These are phyloP conservation scores for Agelas oroides DNA, from an alignment of 37 sponge, comb jelly and placozoan genomes.

Conservation along the genomic window DNA sequence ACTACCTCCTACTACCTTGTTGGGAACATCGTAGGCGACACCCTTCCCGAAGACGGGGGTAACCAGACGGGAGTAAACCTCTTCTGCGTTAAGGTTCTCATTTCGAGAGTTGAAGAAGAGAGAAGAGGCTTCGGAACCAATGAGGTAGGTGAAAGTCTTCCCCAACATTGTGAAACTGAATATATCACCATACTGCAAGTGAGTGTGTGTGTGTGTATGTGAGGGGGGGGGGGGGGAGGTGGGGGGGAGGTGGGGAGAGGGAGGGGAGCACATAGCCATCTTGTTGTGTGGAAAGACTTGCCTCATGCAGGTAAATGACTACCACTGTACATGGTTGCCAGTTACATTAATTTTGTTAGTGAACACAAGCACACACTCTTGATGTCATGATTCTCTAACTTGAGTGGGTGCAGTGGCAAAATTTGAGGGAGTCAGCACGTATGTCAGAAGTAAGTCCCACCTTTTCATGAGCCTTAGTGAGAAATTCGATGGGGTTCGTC, in stretches of 20 bases:
- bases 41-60: slow-evolving; percentile 95
- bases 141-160: slow-evolving; percentile 85
- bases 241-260: not conserved
- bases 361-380: too few relatives aligned
- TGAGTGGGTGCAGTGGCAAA: too few relatives aligned
- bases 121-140: slow-evolving; percentile 73
- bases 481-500: slow-evolving; percentile 77
- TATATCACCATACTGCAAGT: slow-evolving; percentile 76
- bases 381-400: too few relatives aligned
- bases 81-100: slow-evolving; percentile 88
- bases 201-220: too few relatives aligned
- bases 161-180: slow-evolving; percentile 92
- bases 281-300: too few relatives aligned
- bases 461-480: slow-evolving; percentile 58
- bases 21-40: slow-evolving; percentile 88
- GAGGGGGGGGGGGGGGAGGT: too few relatives aligned
- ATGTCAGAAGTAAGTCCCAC: slow-evolving; percentile 36
- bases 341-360: too few relatives aligned
- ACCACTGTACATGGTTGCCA: too few relatives aligned
- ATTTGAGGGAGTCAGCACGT: too few relatives aligned
- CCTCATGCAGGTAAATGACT: too few relatives aligned
- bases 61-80: slow-evolving; percentile 77
- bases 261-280: too few relatives aligned
- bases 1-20: slow-evolving; percentile 67
- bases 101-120: slow-evolving; percentile 89